A percentile compares a stretch with the other conserved stretches of the same genome.
These are phyloP conservation scores for Podocnemis expansa DNA, from an alignment of 2,113 vertebrate genomes.

Conservation along the genomic window DNA sequence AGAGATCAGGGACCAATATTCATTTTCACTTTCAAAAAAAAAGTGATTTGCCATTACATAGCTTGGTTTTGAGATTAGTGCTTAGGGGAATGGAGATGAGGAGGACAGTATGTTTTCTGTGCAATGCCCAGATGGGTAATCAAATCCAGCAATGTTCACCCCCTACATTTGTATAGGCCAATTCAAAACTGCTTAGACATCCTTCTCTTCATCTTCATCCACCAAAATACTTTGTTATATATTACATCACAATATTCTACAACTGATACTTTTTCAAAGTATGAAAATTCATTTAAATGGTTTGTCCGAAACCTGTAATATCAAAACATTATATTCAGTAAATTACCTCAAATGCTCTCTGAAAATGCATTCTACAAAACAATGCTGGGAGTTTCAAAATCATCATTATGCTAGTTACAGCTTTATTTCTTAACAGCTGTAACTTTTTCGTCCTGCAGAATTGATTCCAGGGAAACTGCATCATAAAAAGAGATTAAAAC, in stretches of 20 bases:
- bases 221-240: background rate
- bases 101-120: background rate
- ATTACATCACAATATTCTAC: background rate
- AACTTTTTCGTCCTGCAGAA: background rate
- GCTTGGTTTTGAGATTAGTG: background rate
- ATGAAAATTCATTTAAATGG: background rate
- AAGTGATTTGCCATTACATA: background rate
- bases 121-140: background rate
- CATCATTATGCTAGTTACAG: background rate
- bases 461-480: background rate
- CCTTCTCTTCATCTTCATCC: background rate
- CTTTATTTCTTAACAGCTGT: background rate
- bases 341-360: background rate
- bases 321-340: background rate
- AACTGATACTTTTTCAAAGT: background rate
- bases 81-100: background rate
- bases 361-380: background rate
- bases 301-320: accelerated
- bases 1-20: background rate
- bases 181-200: background rate
- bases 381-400: background rate
- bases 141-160: background rate
- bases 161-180: background rate
- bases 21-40: background rate
- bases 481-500: background rate